Conservation (phyloP, 2,797 vertebrate species). For the Phataginus tetradactyla region DNA sequence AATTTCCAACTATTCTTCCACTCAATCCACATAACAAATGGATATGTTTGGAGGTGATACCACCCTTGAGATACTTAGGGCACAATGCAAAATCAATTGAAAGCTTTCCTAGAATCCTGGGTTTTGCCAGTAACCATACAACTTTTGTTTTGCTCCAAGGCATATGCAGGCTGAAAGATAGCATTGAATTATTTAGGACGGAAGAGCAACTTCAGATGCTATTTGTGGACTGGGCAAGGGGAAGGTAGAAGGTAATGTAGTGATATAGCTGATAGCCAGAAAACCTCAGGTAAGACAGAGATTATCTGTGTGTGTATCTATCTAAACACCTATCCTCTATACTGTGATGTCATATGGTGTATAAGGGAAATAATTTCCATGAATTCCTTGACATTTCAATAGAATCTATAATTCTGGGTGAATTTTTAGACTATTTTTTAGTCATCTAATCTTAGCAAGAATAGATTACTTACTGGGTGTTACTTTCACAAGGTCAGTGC, state of each 20-base stretch:
- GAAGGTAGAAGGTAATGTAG: background rate
- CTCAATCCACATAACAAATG: background rate
- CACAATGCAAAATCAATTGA: background rate
- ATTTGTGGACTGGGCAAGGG: background rate
- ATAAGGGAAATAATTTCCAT: background rate
- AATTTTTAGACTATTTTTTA: background rate
- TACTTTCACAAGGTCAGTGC: background rate
- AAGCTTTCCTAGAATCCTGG: background rate
- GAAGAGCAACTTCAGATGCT: background rate
- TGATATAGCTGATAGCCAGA: background rate
- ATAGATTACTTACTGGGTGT: background rate
- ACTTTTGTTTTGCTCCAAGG: background rate
- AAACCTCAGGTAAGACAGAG: background rate
- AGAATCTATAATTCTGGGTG: background rate
- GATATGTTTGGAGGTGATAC: background rate
- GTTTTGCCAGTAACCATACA: background rate
- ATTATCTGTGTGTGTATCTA: background rate
- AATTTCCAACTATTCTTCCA: background rate
- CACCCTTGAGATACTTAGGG: background rate
- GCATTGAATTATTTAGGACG: slow-evolving; percentile 5
- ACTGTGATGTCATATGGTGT: background rate
- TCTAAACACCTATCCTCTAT: background rate
- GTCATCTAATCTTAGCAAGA: background rate
- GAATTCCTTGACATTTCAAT: slow-evolving; percentile 19
- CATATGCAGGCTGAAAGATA: background rate